Conservation (phyloP, 2,888 invertebrate genomes). For the Drosophila neotestacea region DNA sequence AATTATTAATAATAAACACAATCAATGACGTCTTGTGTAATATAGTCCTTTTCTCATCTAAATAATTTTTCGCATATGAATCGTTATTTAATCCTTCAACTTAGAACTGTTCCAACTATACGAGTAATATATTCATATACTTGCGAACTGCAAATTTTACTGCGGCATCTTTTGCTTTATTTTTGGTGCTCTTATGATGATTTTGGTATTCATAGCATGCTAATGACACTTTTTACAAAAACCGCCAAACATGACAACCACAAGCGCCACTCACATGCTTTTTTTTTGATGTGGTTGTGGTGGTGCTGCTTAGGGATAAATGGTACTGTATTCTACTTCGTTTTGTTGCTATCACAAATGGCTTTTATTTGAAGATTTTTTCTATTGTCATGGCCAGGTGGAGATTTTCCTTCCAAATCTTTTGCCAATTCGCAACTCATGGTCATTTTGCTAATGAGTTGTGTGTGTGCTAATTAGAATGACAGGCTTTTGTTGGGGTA, state of each 20-base stretch:
- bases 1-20: too few species aligned
- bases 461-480: slow-evolving; percentile 21
- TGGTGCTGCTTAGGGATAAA: slow-evolving; percentile 2
- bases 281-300: slow-evolving; percentile 15
- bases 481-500: slow-evolving; percentile 23
- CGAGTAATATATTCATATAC: slow-evolving; percentile 10
- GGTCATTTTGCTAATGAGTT: slow-evolving; percentile 46
- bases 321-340: slow-evolving; percentile 9
- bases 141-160: background rate
- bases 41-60: too few species aligned
- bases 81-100: background rate
- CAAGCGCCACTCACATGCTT: slow-evolving; percentile 10
- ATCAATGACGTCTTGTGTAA: too few species aligned
- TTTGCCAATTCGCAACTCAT: slow-evolving; percentile 16
- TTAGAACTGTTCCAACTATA: background rate
- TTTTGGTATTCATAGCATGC: slow-evolving; percentile 35
- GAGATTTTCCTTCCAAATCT: background rate
- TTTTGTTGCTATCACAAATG: background rate
- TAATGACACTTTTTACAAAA: slow-evolving; percentile 44
- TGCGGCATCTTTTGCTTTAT: slow-evolving; percentile 2
- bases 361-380: slow-evolving; percentile 3
- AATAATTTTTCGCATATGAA: background rate
- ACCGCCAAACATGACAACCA: slow-evolving; percentile 8
- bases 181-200: slow-evolving; percentile 4
- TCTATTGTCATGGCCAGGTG: slow-evolving; percentile 5